Evolutionary conservation across 2,888 invertebrate species (phyloP), one percentile per base, ranked within the genome.

Genomic region (Hirtodrosophila alboralis): DNA sequence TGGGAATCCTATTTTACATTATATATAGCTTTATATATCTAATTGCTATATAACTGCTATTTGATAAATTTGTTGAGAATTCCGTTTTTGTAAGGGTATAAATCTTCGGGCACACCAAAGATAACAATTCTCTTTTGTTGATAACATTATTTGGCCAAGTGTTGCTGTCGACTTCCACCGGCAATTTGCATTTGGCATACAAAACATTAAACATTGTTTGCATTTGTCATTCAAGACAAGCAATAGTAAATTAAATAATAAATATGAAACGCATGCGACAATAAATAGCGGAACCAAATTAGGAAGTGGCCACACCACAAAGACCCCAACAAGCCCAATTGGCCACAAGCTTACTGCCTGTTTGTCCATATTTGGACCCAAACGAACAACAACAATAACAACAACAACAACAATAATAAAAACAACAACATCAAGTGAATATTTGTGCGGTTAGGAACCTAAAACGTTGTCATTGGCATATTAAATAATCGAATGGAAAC

Each of bases 151-250:
- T 36, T 47, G 36, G 31, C 18, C 30, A 34, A 30, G 27, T 7
- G 4, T n/a, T 14, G 52, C 27, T 52, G 28, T 6, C 44, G 36
- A 68, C 60, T 48, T 62, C 57, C 44, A 61, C 54, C 57, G 59
- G 33, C 56, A 70, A 23, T 84, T 81, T 81, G 79, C 84, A 84
- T 79, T 78, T 73, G 83, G 79, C 79, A 84, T 84, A 84, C 84
- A 84, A 84, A 80, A 49, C 48, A 59, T 45, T 69, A 28, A 66
- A 58, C 41, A 34, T 49, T 61, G 43, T 52, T 56, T 54, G 54
- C 56, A 69, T 59, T 76, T 83, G 73, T 84, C 63, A 81, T 85
- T 76, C 81, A 72, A 66, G 66, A 60, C 78, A 44, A 56, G 62
- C 57, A 28, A 27, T 31, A 40, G 57, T 72, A 67, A 64, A 80